Evolutionary conservation across 2,888 invertebrate genomes (phyloP), one percentile per base, ranked within the genome.

Genomic region (Pseudoips prasinana): DNA sequence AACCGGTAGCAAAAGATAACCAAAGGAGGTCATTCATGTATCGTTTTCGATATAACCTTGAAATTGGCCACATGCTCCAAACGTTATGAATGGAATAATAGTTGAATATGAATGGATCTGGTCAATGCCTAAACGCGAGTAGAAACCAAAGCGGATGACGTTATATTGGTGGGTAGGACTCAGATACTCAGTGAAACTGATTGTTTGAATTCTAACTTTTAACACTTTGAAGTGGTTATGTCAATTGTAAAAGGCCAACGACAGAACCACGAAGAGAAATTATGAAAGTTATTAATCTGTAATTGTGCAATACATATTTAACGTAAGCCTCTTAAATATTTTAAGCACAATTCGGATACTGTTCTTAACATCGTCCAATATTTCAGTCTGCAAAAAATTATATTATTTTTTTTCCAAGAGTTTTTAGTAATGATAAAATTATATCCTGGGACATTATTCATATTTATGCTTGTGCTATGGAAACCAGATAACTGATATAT

Each of bases 1-100:
- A 82, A 84, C 85, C 81, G 81, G 86, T 86, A 83, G 84, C 71
- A 11, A 30, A 11, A 30, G 51, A 53, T 36, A 42, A 53, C 66
- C 73, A 64, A 64, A 56, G 57, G 68, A 54, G 48, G 58, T 48
- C 60, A 56, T 59, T 55, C 64, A 52, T 62, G 63, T 60, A 58
- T 52, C 66, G 62, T 67, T 67, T 56, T 46, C 51, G 53, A 64
- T 68, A 67, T 74, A 67, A 60, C 76, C 76, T 75, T 75, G 73
- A 57, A 49, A 62, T 53, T 64, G 58, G 55, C 57, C 67, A 65
- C 58, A 64, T 67, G 59, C 56, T 58, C 52, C 52, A 52, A 51
- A 57, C 33, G 64, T 73, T 70, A 71, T 75, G 73, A 75, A 75
- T 75, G 75, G 71, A 69, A 64, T 68, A 58, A 53, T 60, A 64